Evolutionary conservation across 2,888 invertebrate species (phyloP), one percentile per base, ranked within the genome.

Genomic region (Gymnoscelis rufifasciata): DNA sequence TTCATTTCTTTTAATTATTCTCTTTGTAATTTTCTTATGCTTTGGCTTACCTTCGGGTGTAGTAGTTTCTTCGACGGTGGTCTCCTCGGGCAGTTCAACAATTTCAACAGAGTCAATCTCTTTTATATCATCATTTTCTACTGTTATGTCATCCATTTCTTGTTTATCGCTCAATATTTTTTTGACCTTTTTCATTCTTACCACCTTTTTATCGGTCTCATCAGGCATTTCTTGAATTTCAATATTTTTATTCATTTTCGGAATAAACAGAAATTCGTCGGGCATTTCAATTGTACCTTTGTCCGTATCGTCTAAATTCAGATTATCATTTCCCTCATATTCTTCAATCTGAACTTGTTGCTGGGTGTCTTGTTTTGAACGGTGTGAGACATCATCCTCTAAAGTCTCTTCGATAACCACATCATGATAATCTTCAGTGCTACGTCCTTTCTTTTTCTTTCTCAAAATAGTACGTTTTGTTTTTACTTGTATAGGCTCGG

Each of bases 381-480:
- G 44, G 33, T 56, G 50, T 0, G 47, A 51, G n/a, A 70, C 66
- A 1, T 88, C 84, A 8, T 84, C 87, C 38, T 88, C 88, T 47
- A 87, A 56, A 0, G 70, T 76, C 71, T 89, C 88, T 70, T 89
- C 88, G 47, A 91, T 90, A 0, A 91, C 86, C 1, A 90, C 69
- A 54, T 90, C 83, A 13, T 86, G 86, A 50, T 78, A 77, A 8
- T 65, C 62, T 28, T 59, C 60, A 14, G 51, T 49, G 6, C 47
- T 49, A 13, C 31, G 49, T 2, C 54, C 55, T 49, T 61, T 74
- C 28, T 74, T 78, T 59, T 82, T 88, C 59, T 88, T 89, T 57
- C 87, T 74, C 44, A 90, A 61, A 47, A 89, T 88, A 0, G 91
- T 91, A 58, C 90, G 64, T 66, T 90, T 91, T 1, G 90, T 91